Base-by-base conservation (phyloP, 2,888 invertebrate species). In the Ectemnius cavifrons region DNA sequence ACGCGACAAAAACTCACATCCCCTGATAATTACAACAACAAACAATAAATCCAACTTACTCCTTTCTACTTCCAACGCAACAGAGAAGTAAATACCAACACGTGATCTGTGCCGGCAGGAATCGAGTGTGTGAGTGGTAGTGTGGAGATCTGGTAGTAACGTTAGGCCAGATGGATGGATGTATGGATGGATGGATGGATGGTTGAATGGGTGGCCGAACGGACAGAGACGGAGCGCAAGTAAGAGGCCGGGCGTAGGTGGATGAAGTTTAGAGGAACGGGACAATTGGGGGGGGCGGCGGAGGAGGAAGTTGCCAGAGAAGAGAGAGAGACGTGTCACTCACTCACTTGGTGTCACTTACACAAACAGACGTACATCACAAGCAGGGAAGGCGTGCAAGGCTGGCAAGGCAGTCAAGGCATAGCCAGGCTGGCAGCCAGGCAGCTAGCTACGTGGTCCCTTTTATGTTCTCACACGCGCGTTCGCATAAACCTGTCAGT, bases 341-440 rank as follows among this genome's bases (percentile, higher is more conserved):
- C 90, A 89, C 86, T 89, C 84, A 84, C 84, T 86, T 82, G 87
- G 88, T 89, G 90, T 90, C 91, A 90, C 89, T 90, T 91, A 89
- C 91, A 90, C 89, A 90, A 90, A 89, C 90, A 89, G 89, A 89
- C 89, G 89, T 90, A 89, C 89, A 90, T 90, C 90, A 90, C 85
- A 85, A 84, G 81, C 89, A 88, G 87, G 79, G 77, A 77, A 23
- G 18, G 45, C 74, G 27, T 16, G 49, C 66, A 56, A 20, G 60
- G 52, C n/a, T 64, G 49, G 20, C 63, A 62, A 52, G 18, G 60
- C 67, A 63, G 16, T 20, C 70, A 64, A 56, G 67, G 46, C 87
- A 87, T 88, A 87, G 87, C 28, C 47, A 4, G 20, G 49, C 81
- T 79, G 79, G 84, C 84, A 81, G 79, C 80, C 78, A 79, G 83